Conservation (phyloP, 1,140 invertebrate genomes). For the Plodia interpunctella region DNA sequence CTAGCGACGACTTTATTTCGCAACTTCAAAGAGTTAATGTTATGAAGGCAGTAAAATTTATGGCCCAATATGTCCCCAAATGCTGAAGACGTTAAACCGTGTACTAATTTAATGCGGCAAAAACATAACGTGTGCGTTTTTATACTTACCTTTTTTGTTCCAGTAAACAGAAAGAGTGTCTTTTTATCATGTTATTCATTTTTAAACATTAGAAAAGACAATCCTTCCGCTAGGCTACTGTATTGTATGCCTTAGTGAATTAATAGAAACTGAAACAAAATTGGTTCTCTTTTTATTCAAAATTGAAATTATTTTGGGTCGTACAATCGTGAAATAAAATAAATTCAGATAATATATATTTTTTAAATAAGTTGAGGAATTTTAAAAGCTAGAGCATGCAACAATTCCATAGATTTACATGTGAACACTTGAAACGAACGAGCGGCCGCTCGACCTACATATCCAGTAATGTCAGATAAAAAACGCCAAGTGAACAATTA, state of each 20-base stretch:
- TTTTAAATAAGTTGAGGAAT: not conserved
- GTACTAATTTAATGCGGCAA: constrained; percentile 11
- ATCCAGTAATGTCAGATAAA: constrained; percentile 33
- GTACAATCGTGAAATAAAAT: no score
- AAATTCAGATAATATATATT: no score
- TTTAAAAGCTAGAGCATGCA: not conserved
- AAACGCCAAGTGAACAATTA: constrained; percentile 47
- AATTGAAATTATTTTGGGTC: no score
- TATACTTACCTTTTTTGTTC: not conserved
- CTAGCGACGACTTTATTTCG: constrained; percentile 9
- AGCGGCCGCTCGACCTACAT: constrained; percentile 34
- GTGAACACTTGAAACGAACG: constrained; percentile 16
- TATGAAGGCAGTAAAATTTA: constrained; percentile 13
- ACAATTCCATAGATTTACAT: constrained; percentile 1
- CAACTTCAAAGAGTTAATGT: constrained; percentile 10
- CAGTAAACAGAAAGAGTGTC: not conserved
- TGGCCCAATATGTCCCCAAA: constrained; percentile 13
- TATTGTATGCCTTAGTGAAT: no score
- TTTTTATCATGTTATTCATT: no score
- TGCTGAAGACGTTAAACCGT: constrained; percentile 13
- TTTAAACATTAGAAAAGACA: no score
- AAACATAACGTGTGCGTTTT: not conserved
- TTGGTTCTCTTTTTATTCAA: no score
- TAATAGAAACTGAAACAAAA: no score
- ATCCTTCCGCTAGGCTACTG: no score